Percentiles rank a stretch among this genome's conserved stretches.
Conservation (phyloP, 2,113 vertebrate genomes). For the Notarius lentiginosus region DNA sequence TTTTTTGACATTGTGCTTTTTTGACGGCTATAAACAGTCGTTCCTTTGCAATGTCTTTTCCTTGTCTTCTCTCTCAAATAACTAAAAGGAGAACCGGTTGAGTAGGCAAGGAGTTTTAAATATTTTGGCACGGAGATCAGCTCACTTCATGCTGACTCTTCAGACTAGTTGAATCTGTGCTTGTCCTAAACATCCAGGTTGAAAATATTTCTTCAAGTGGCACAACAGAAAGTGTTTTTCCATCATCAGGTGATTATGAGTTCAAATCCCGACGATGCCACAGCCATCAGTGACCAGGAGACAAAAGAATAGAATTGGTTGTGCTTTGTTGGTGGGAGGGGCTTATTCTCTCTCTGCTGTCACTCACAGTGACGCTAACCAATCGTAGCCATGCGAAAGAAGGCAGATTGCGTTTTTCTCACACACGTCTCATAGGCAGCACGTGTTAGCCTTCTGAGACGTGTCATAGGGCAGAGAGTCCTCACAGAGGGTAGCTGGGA, state of each 20-base stretch:
- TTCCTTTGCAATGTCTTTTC: neutral
- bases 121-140: neutral
- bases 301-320: neutral
- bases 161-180: neutral
- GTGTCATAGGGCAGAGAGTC: neutral
- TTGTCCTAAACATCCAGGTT: neutral
- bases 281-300: neutral
- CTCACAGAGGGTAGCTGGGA: neutral
- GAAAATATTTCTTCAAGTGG: neutral
- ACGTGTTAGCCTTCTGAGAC: neutral
- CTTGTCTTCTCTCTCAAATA: neutral
- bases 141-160: too few relatives aligned
- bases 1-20: neutral
- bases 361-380: neutral
- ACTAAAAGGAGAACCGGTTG: neutral
- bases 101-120: neutral
- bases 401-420: neutral
- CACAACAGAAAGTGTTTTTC: neutral
- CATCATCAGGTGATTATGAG: neutral
- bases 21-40: neutral
- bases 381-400: neutral
- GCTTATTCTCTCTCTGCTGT: neutral
- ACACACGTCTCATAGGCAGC: neutral
- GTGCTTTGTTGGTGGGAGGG: neutral
- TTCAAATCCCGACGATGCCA: neutral